Evolutionary conservation across 2,113 vertebrate genomes (phyloP).

Genomic region (zebrafish (Danio rerio)): GRCz12tu NC_133198.1:40995001-40995500

Average conservation of each 20-base stretch:
- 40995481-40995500: too few relatives aligned
- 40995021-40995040: neutral
- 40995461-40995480: neutral
- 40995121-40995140: neutral
- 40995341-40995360: slow-evolving; percentile 37
- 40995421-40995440: slow-evolving; percentile 36
- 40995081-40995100: neutral
- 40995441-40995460: slow-evolving; percentile 27
- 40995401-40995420: slow-evolving; percentile 47
- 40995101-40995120: neutral
- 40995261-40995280: slow-evolving; percentile 41
- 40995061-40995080: neutral
- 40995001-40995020: too few relatives aligned
- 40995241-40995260: slow-evolving; percentile 40
- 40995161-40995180: slow-evolving; percentile 31
- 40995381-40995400: slow-evolving; percentile 52
- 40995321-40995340: slow-evolving; percentile 48
- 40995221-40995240: slow-evolving; percentile 32
- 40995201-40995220: slow-evolving; percentile 50
- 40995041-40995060: neutral
- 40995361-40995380: slow-evolving; percentile 39
- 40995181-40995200: slow-evolving; percentile 47
- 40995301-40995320: slow-evolving; percentile 46
- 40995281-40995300: slow-evolving; percentile 49
- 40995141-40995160: slow-evolving; percentile 40